phyloP scores from a whole-genome alignment of 2,888 invertebrate genomes.

The Aplocera efformata region DNA sequence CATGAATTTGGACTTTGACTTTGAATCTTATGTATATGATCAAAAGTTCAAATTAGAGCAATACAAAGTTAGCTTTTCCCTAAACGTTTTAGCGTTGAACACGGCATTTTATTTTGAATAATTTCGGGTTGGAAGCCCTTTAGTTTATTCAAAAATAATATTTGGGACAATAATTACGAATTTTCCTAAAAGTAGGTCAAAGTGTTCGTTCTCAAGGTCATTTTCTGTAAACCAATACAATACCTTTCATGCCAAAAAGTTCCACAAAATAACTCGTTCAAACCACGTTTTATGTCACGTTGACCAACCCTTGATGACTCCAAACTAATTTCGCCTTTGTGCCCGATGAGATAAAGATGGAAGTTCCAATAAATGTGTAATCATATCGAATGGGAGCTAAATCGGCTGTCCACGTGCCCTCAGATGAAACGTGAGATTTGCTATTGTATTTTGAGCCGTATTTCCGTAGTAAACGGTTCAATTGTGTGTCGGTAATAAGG shows the following conservation, averaged over 20 bases:
- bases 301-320: not conserved
- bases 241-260: slow-evolving; percentile 1
- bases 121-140: too few species aligned
- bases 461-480: not conserved
- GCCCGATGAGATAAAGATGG: not conserved
- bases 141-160: too few species aligned
- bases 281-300: slow-evolving; percentile 9
- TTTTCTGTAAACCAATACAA: too few species aligned
- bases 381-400: slow-evolving; percentile 8
- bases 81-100: too few species aligned
- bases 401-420: slow-evolving; percentile 8
- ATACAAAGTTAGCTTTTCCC: too few species aligned
- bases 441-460: slow-evolving; percentile 2
- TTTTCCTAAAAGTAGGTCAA: too few species aligned
- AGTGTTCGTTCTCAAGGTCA: too few species aligned
- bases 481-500: not conserved
- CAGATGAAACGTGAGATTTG: slow-evolving; percentile 5
- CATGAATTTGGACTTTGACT: too few species aligned
- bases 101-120: too few species aligned
- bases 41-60: too few species aligned
- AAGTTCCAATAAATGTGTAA: slow-evolving; percentile 1
- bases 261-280: slow-evolving; percentile 4
- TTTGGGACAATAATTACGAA: too few species aligned
- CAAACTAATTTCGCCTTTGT: not conserved
- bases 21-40: too few species aligned